Conservation (phyloP, 1,140 invertebrate species). For the Pachypeltis micranthus region DNA sequence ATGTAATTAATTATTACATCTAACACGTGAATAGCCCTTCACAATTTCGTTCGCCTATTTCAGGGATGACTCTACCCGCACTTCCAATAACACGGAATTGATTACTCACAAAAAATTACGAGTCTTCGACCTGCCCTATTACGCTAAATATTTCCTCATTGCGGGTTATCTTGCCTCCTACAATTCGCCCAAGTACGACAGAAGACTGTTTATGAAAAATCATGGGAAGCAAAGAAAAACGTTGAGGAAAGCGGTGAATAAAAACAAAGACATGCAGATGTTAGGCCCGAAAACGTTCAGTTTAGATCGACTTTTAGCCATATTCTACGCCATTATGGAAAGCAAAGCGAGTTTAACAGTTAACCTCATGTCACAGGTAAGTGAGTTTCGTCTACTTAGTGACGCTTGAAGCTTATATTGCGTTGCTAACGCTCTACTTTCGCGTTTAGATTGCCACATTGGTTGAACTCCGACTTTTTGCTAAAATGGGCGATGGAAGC, state of each 20-base stretch:
- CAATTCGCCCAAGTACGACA: constrained; percentile 75
- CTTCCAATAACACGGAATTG: constrained; percentile 5
- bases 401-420: no score
- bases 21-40: background rate
- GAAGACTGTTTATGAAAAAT: constrained; percentile 65
- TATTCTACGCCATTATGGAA: constrained; percentile 82
- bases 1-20: background rate
- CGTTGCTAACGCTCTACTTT: no score
- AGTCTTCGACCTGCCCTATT: constrained; percentile 70
- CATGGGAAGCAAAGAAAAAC: constrained; percentile 40
- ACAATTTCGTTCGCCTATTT: background rate
- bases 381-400: no score
- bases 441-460: constrained; percentile 23
- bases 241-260: constrained; percentile 40
- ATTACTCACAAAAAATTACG: constrained; percentile 40
- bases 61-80: background rate
- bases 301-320: constrained; percentile 71
- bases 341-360: constrained; percentile 73
- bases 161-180: constrained; percentile 84
- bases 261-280: constrained; percentile 35
- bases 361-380: constrained; percentile 62
- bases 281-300: constrained; percentile 66
- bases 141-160: constrained; percentile 76
- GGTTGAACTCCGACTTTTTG: constrained; percentile 50
- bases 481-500: constrained; percentile 47